Evolutionary conservation across 2,797 vertebrate species (phyloP).

Genomic region (Ctenosaura bakeri): DNA sequence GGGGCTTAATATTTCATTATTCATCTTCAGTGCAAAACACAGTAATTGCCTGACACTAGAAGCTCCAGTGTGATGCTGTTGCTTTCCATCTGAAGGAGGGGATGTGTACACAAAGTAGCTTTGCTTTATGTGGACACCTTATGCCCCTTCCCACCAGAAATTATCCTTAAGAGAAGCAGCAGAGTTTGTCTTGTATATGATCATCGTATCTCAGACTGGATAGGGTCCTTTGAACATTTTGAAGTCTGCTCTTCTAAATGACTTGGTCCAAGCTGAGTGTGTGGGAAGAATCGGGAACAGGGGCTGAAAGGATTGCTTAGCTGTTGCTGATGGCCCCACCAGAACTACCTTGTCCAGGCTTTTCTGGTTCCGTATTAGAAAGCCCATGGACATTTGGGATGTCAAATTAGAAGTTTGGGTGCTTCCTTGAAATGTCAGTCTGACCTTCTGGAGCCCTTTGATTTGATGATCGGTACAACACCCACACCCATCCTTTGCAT

Average conservation of each 20-base stretch:
- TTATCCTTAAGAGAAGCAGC: not conserved
- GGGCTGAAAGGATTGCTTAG: not conserved
- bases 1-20: not conserved
- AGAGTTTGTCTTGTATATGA: not conserved
- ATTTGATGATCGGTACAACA: not conserved
- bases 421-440: not conserved
- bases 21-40: not conserved
- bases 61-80: not conserved
- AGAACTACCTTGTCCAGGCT: not conserved
- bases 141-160: not conserved
- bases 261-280: not conserved
- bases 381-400: not conserved
- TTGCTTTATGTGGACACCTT: not conserved
- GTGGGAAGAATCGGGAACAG: too few relatives aligned
- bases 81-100: not conserved
- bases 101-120: not conserved
- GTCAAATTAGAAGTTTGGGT: not conserved
- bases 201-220: not conserved
- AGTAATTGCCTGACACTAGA: not conserved
- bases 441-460: not conserved
- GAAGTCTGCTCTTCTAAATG: not conserved
- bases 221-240: not conserved
- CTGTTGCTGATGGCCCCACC: not conserved
- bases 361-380: not conserved
- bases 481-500: not conserved